Percentiles rank a stretch among this genome's conserved stretches.
Evolutionary conservation across 2,888 invertebrate genomes (phyloP).

Genomic region (Scrobipalpa atriplicella): DNA sequence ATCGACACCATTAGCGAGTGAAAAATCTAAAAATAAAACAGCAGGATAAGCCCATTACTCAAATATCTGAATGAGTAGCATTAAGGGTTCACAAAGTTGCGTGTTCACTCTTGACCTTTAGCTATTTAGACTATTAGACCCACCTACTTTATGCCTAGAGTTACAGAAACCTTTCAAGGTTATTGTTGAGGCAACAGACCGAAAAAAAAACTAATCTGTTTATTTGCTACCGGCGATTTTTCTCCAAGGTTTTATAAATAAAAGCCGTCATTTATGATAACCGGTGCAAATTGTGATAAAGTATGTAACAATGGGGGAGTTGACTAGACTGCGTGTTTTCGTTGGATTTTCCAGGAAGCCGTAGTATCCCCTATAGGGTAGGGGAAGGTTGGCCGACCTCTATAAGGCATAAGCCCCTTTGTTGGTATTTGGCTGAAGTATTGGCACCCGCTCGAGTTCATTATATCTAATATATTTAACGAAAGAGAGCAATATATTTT

Average conservation of each 20-base stretch:
- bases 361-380: background rate
- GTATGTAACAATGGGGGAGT: conserved; percentile 21
- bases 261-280: conserved; percentile 18
- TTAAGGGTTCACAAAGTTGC: background rate
- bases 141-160: background rate
- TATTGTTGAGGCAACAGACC: conserved; percentile 24
- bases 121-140: conserved; percentile 8
- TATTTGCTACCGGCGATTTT: conserved; percentile 12
- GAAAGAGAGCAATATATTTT: too few relatives aligned
- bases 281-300: conserved; percentile 13
- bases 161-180: conserved; percentile 15
- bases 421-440: conserved; percentile 2
- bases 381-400: conserved; percentile 39
- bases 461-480: background rate
- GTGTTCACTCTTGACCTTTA: conserved; percentile 25
- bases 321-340: conserved; percentile 39
- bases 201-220: conserved; percentile 10
- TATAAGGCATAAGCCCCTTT: conserved; percentile 29
- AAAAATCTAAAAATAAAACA: conserved; percentile 1
- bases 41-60: background rate
- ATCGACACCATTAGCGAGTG: background rate
- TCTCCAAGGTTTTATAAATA: conserved; percentile 9
- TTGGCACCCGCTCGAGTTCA: background rate
- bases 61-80: background rate
- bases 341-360: conserved; percentile 46